Conservation (phyloP, 2,797 vertebrate genomes). For the Siniperca obscura region DNA sequence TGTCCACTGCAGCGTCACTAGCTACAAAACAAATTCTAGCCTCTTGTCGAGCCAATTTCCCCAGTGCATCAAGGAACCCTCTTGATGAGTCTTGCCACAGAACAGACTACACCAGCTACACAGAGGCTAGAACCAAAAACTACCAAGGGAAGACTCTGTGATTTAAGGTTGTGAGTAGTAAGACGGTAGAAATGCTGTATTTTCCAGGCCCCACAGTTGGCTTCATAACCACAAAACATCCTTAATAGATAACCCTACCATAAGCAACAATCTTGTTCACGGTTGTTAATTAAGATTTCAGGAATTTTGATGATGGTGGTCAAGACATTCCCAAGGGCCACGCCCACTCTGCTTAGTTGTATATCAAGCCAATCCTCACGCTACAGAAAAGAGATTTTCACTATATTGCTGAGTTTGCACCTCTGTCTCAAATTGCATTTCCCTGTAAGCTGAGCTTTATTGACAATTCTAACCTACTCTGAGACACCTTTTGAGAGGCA, state of each 20-base stretch:
- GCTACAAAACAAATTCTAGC: not conserved
- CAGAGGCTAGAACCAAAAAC: slow-evolving; percentile 1
- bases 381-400: not conserved
- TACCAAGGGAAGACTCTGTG: not conserved
- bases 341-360: not conserved
- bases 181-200: not conserved
- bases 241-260: not conserved
- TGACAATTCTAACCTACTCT: not conserved
- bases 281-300: not conserved
- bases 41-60: not conserved
- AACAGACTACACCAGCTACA: slow-evolving; percentile 12
- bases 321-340: not conserved
- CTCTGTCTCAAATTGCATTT: not conserved
- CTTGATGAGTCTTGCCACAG: not conserved
- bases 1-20: not conserved
- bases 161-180: not conserved
- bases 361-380: not conserved
- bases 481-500: not conserved
- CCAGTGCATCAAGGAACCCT: not conserved
- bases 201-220: not conserved
- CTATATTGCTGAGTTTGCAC: not conserved
- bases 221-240: not conserved
- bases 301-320: not conserved
- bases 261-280: not conserved
- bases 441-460: not conserved